These are phyloP conservation scores for Ruditapes philippinarum DNA, from an alignment of 1,140 invertebrate species.

Conservation along the genomic window DNA sequence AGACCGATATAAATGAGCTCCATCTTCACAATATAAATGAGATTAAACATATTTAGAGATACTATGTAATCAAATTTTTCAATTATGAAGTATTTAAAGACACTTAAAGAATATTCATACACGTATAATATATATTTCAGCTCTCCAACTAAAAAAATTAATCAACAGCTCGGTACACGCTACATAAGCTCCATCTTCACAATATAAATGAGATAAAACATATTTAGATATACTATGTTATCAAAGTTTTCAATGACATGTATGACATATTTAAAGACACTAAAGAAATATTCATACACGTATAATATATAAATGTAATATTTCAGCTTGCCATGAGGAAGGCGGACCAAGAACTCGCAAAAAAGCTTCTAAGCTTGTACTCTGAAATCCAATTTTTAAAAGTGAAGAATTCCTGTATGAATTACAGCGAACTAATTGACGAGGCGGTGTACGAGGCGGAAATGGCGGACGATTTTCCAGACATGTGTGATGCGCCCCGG, in stretches of 20 bases:
- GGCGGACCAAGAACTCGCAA: conserved; percentile 23
- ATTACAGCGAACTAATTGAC: conserved; percentile 38
- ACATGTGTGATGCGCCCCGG: conserved; percentile 52
- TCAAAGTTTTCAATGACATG: too few relatives aligned
- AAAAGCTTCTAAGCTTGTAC: conserved; percentile 24
- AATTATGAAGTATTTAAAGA: not conserved
- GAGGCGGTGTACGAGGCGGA: conserved; percentile 51
- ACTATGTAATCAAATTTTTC: not conserved
- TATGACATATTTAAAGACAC: not conserved
- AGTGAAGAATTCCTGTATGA: conserved; percentile 41
- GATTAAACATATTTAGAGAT: not conserved
- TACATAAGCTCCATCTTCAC: too few relatives aligned
- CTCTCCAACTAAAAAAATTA: too few relatives aligned
- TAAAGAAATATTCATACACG: not conserved
- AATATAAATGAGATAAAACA: not conserved
- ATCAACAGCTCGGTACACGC: too few relatives aligned
- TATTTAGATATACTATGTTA: not conserved
- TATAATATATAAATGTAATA: not conserved
- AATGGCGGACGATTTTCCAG: conserved; percentile 52
- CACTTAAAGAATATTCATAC: not conserved
- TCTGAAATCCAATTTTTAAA: conserved; percentile 41
- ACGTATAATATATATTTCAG: not conserved
- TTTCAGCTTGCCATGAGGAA: conserved; percentile 35
- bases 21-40: not conserved
- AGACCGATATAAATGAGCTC: too few relatives aligned